Conservation (phyloP, 2,888 invertebrate species). For the Orthosia gracilis region DNA sequence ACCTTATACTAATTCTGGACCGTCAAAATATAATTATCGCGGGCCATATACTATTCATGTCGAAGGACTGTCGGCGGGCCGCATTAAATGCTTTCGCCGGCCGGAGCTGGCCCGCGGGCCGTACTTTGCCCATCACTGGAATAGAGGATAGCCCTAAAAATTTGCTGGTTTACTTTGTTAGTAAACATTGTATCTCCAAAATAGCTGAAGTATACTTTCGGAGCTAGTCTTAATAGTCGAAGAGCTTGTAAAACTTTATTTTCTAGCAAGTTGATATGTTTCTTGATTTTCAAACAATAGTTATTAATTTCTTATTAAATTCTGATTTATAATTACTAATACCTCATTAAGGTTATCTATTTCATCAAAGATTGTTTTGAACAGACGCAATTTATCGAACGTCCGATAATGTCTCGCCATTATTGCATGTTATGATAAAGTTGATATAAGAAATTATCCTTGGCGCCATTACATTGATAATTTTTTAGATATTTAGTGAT, state of each 20-base stretch:
- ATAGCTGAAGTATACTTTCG: not conserved
- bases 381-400: slow-evolving; percentile 13
- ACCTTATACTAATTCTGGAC: no score
- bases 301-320: not conserved
- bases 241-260: not conserved
- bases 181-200: no score
- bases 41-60: no score
- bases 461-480: slow-evolving; percentile 21
- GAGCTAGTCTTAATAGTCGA: not conserved
- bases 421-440: slow-evolving; percentile 18
- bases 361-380: slow-evolving; percentile 3
- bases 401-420: slow-evolving; percentile 12
- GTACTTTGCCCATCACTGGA: no score
- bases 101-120: no score
- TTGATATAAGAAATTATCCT: slow-evolving; percentile 4
- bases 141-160: no score
- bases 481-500: not conserved
- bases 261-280: not conserved
- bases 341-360: slow-evolving; percentile 23
- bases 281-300: not conserved
- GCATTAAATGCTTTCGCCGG: no score
- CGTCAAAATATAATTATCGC: no score
- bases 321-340: not conserved
- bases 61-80: no score
- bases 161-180: no score